phyloP scores from a whole-genome alignment of 2,888 invertebrate genomes.

The Dexiosoma caninum region DNA sequence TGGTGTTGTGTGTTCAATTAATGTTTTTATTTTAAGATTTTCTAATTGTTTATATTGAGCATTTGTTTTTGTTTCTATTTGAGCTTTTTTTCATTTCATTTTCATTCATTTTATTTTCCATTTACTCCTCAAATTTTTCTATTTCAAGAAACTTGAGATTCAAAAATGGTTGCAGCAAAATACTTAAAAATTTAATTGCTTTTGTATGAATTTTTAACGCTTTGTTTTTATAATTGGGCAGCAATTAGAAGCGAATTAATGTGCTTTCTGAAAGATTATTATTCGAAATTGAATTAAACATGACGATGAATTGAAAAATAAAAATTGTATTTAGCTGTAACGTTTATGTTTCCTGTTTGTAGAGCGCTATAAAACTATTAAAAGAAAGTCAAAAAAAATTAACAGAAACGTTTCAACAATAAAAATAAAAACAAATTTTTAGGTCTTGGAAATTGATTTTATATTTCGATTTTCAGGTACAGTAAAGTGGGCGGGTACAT shows the following conservation, averaged over 20 bases:
- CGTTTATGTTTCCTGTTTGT: constrained; percentile 2
- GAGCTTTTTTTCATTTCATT: not conserved
- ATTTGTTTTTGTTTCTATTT: not conserved
- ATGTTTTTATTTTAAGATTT: not conserved
- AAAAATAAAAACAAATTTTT: too few relatives aligned
- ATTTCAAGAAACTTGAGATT: not conserved
- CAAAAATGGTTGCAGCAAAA: not conserved
- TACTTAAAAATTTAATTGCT: not conserved
- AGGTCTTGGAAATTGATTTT: too few relatives aligned
- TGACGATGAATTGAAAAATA: not conserved
- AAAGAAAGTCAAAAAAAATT: too few relatives aligned
- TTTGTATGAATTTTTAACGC: not conserved
- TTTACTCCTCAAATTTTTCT: not conserved
- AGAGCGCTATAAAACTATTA: too few relatives aligned
- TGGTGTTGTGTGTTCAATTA: not conserved
- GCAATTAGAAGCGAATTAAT: not conserved
- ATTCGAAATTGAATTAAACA: not conserved
- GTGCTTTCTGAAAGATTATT: constrained; percentile 4
- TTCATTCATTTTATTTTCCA: not conserved
- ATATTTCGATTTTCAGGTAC: too few relatives aligned
- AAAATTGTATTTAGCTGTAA: not conserved
- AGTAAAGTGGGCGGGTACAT: too few relatives aligned
- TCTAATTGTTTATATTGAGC: not conserved
- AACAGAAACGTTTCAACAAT: too few relatives aligned
- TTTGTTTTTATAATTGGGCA: not conserved